Conservation (phyloP, 2,888 invertebrate species). For the Drosophila recens region DNA sequence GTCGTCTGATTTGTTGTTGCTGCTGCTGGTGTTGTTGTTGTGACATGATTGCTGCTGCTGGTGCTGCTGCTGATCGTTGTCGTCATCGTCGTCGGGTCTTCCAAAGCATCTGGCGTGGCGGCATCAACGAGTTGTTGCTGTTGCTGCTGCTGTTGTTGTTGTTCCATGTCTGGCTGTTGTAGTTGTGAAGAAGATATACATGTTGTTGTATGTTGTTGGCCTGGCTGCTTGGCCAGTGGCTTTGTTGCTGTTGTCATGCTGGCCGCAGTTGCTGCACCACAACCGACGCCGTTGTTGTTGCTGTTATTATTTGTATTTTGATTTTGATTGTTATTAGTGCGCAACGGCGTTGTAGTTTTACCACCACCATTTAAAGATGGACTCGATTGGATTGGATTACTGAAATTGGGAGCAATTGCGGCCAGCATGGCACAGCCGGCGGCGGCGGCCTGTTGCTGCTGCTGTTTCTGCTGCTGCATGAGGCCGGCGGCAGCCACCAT, state of each 20-base stretch:
- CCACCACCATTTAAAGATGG: too few relatives aligned
- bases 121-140: conserved; percentile 17
- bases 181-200: conserved; percentile 78
- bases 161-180: conserved; percentile 69
- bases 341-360: too few relatives aligned
- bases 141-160: neutral
- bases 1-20: conserved; percentile 18
- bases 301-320: too few relatives aligned
- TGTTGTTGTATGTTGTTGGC: conserved; percentile 71
- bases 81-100: conserved; percentile 28
- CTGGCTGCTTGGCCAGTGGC: conserved; percentile 58
- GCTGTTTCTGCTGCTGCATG: conserved; percentile 76
- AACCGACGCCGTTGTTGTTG: conserved; percentile 24
- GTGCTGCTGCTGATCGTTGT: too few relatives aligned
- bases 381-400: too few relatives aligned
- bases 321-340: too few relatives aligned
- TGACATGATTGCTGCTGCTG: conserved; percentile 22
- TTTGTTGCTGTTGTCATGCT: conserved; percentile 68
- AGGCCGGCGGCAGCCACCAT: conserved; percentile 84
- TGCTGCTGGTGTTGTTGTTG: conserved; percentile 18
- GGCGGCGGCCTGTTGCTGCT: conserved; percentile 64
- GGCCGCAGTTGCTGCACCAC: conserved; percentile 58
- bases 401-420: conserved; percentile 65
- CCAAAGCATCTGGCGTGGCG: conserved; percentile 22
- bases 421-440: conserved; percentile 75